Evolutionary conservation across 2,113 vertebrate genomes (phyloP), one percentile per base, ranked within the genome.

Genomic region (Rafetus swinhoei): DNA sequence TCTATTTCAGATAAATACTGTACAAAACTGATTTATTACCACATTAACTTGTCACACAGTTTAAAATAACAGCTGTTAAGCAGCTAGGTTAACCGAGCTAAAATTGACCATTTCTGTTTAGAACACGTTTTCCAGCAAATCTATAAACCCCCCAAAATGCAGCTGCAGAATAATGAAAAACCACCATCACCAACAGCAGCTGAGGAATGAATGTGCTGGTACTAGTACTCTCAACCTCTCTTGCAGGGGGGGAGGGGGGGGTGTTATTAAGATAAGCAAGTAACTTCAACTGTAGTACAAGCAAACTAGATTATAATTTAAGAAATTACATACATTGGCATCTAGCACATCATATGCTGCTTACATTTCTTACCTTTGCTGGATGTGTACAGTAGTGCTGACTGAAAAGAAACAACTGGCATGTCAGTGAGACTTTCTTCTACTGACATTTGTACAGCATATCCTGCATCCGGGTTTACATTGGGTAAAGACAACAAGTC

Each of bases 401-500:
- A 99, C 97, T 99, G 99, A 96, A 99, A 99, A 74, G 99, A 99
- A 92, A 99, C 99, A 3, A 98, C 96, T 45, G 99, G 99, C 98
- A 98, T 98, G 93, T 99, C 99, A 32, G 98, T 98, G 50, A 99
- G 98, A 95, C 97, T 99, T 94, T 99, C 99, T 72, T 99, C 99
- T 15, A 99, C 99, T 52, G 99, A 99, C 99, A 99, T 99, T 88
- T 99, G 99, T 69, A 99, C 99, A 2, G 99, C 99, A 2, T 99
- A 99, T 22, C 99, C 99, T 0, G 99, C 99, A 18, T 99, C 99
- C 1, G 99, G 99, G 96, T 99, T 99, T 39, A 99, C 98, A 0
- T 99, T 99, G 69, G 99, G 99, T 74, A 99, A 98, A 1, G 99
- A 99, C 91, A 99, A 45, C 95, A 99, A 96, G 94, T 99, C 99